A percentile compares a stretch with the other conserved stretches of the same genome.
These are phyloP conservation scores for Macropodus opercularis DNA, from an alignment of 2,797 vertebrate species.

Conservation along the genomic window DNA sequence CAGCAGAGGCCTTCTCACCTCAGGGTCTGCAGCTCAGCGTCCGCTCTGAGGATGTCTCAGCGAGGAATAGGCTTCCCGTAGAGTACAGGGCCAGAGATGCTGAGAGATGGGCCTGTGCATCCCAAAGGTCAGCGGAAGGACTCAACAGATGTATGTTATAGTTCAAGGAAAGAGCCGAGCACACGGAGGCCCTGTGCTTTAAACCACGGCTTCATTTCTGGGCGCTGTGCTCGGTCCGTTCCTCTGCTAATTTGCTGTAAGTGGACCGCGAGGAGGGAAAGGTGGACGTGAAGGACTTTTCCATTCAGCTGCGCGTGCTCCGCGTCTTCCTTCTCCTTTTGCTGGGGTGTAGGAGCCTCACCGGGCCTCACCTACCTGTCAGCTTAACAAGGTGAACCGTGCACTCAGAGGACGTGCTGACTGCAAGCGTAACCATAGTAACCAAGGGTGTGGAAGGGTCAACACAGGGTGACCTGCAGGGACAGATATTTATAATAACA, in stretches of 20 bases:
- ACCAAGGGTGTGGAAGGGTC: conserved; percentile 37
- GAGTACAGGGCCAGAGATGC: conserved; percentile 58
- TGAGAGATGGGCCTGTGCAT: conserved; percentile 47
- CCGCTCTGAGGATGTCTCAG: conserved; percentile 45
- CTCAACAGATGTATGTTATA: conserved; percentile 54
- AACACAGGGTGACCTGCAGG: conserved; percentile 15
- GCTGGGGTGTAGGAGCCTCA: conserved; percentile 16
- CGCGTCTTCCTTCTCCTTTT: conserved; percentile 22
- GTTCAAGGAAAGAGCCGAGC: conserved; percentile 26
- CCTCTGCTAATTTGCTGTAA: conserved; percentile 21
- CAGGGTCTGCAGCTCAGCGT: conserved; percentile 44
- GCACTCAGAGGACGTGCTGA: conserved; percentile 6
- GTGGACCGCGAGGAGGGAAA: conserved; percentile 34
- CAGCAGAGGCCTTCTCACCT: conserved; percentile 50
- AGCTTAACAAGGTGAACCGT: conserved; percentile 29
- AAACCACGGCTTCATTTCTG: conserved; percentile 10
- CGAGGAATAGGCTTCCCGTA: conserved; percentile 47
- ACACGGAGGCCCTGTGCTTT: not conserved
- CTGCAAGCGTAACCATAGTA: conserved; percentile 59
- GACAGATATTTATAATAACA: no score
- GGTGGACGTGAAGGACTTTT: conserved; percentile 22
- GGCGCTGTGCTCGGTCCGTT: conserved; percentile 9
- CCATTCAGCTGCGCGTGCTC: conserved; percentile 21
- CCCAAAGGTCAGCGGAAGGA: conserved; percentile 54
- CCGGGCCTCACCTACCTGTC: conserved; percentile 36